Base-by-base conservation (phyloP, 2,888 invertebrate genomes). In the Rhodophaea formosa region DNA sequence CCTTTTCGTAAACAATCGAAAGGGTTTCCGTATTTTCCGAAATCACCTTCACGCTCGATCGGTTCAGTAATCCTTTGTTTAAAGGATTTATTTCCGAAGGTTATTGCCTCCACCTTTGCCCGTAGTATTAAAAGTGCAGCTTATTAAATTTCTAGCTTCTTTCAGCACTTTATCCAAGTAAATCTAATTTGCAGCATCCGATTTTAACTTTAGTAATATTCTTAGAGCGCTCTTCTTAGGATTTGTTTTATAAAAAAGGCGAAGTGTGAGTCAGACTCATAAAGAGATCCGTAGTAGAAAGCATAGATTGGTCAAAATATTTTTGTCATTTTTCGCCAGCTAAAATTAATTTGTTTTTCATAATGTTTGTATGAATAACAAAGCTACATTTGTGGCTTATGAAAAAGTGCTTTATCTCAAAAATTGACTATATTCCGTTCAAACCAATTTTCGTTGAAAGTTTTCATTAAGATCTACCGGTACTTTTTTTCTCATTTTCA, bases 81-180 rank as follows among this genome's bases (percentile, higher is more conserved):
- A 29, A 49, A 49, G 29, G 47, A 30, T 49, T 49, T 49, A 29
- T 49, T 30, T 30, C 29, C 39, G 39, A 39, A 39, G 39, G 39
- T 39, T n/a, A 39, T 16, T 51, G 15, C 7, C 17, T 30, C 17
- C 10, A 17, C 12, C 12, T 35, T 35, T 12, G 10, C 3, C 8
- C 12, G 0, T 16, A 39, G 35, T 8, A 35, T 17, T n/a, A 16
- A 51, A 35, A 15, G 32, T 51, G 35, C 17, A 39, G 35, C 32
- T 51, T 51, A 51, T 51, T 51, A 35, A 51, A 51, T 51, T 51
- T 15, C n/a, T 35, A 30, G 5, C 16, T 51, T 35, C 49, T 35
- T 51, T 17, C 17, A 51, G 51, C 51, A 16, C 15, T 51, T 51
- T 51, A 51, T 51, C 17, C 3, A 29, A 23, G 46, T 23, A 23